These are phyloP conservation scores for Lasioglossum vierecki DNA, from an alignment of 2,888 invertebrate genomes.

Conservation along the genomic window DNA sequence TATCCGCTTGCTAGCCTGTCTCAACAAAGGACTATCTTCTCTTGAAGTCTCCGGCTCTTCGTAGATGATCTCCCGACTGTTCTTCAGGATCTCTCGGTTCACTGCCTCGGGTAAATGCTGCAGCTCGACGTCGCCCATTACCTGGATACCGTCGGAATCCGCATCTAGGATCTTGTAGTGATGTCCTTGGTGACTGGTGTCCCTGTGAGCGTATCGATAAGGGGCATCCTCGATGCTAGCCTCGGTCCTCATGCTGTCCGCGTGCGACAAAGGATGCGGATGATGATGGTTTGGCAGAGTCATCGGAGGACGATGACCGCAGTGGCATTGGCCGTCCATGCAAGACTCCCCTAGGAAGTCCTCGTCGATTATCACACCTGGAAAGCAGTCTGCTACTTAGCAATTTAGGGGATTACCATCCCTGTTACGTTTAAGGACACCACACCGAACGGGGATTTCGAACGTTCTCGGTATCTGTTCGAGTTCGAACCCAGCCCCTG, in stretches of 20 bases:
- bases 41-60: constrained; percentile 63
- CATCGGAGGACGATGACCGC: constrained; percentile 40
- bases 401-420: not conserved
- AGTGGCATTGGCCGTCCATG: constrained; percentile 55
- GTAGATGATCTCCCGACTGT: constrained; percentile 76
- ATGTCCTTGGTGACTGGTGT: constrained; percentile 46
- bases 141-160: constrained; percentile 76
- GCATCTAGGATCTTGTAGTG: constrained; percentile 70
- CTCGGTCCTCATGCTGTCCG: constrained; percentile 72
- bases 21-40: constrained; percentile 58
- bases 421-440: not conserved
- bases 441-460: not conserved
- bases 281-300: constrained; percentile 23
- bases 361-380: constrained; percentile 78
- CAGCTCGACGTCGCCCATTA: constrained; percentile 73
- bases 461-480: not conserved
- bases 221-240: constrained; percentile 73
- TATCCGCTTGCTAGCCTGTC: constrained; percentile 28
- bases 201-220: constrained; percentile 62
- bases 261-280: constrained; percentile 56
- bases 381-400: constrained; percentile 69
- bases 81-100: constrained; percentile 75
- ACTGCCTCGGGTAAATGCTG: constrained; percentile 76
- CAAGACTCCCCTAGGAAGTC: constrained; percentile 65
- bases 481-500: not conserved